Percentiles rank a stretch among this genome's conserved stretches.
phyloP scores from a whole-genome alignment of 2,888 invertebrate species.

The Prostheceraeus crozeri region DNA sequence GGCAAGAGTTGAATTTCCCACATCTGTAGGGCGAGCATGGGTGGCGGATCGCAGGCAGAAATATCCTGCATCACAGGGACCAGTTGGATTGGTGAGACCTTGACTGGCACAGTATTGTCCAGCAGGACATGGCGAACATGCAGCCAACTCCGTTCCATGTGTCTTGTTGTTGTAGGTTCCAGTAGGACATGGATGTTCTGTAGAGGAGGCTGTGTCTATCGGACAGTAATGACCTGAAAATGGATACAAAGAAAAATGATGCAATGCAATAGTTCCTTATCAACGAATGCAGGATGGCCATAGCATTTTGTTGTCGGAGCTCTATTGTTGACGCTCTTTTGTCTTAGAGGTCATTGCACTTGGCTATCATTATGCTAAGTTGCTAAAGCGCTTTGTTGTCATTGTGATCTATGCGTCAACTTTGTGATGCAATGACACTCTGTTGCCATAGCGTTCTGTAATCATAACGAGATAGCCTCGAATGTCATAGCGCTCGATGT shows the following conservation, averaged over 20 bases:
- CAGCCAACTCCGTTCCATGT: conserved; percentile 44
- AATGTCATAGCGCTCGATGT: no score
- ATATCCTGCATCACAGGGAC: background rate
- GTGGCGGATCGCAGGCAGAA: conserved; percentile 44
- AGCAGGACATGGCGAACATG: conserved; percentile 48
- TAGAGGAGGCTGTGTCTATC: conserved; percentile 46
- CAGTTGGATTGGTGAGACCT: background rate
- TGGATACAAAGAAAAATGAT: no score
- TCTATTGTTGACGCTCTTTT: no score
- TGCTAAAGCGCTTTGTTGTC: no score
- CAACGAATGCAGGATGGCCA: conserved; percentile 37
- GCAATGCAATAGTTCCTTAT: conserved; percentile 35
- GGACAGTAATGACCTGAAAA: conserved; percentile 49
- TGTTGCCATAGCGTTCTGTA: no score
- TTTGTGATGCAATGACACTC: no score
- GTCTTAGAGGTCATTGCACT: no score
- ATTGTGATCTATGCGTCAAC: no score
- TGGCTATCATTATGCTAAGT: no score
- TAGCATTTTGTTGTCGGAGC: conserved; percentile 22
- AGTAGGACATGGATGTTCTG: conserved; percentile 46
- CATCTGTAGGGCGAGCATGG: conserved; percentile 48
- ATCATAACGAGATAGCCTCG: no score
- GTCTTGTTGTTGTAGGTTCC: conserved; percentile 51
- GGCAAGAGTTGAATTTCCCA: conserved; percentile 46
- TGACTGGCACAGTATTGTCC: conserved; percentile 44